A percentile compares a stretch with the other conserved stretches of the same genome.
Evolutionary conservation across 2,113 vertebrate genomes (phyloP).

Genomic region (Neopipo cinnamomea): DNA sequence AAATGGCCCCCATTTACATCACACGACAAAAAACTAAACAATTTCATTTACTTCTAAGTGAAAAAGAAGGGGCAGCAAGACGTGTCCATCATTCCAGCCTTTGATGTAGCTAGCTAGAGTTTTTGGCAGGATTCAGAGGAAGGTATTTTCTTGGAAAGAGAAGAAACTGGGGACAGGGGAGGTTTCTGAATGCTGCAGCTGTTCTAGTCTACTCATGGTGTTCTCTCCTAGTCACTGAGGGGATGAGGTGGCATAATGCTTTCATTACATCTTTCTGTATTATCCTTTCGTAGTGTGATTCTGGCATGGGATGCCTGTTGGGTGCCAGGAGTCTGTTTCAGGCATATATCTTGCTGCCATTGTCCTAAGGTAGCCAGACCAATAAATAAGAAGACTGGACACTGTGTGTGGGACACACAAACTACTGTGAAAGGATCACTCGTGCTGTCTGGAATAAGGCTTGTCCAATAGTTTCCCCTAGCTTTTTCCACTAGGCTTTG

Average conservation of each 20-base stretch:
- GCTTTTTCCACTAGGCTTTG: background rate
- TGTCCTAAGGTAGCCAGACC: background rate
- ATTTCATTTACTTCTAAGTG: fast-evolving
- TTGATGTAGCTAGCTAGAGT: fast-evolving
- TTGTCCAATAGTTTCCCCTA: background rate
- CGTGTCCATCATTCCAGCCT: background rate
- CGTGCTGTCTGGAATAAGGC: background rate
- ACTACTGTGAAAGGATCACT: background rate
- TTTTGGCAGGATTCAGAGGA: background rate
- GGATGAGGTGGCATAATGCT: background rate
- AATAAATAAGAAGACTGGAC: background rate
- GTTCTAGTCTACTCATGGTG: background rate
- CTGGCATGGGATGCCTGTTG: background rate
- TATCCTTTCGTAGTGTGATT: background rate
- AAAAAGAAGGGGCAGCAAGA: background rate
- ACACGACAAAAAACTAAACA: background rate
- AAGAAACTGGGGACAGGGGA: background rate
- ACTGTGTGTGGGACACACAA: background rate
- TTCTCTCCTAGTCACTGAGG: background rate
- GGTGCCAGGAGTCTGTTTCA: background rate
- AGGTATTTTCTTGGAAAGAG: background rate
- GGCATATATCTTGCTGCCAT: background rate
- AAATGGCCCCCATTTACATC: background rate
- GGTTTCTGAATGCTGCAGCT: background rate
- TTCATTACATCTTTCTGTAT: background rate